Evolutionary conservation across 2,113 vertebrate species (phyloP).

Genomic region (Engystomops pustulosus): DNA sequence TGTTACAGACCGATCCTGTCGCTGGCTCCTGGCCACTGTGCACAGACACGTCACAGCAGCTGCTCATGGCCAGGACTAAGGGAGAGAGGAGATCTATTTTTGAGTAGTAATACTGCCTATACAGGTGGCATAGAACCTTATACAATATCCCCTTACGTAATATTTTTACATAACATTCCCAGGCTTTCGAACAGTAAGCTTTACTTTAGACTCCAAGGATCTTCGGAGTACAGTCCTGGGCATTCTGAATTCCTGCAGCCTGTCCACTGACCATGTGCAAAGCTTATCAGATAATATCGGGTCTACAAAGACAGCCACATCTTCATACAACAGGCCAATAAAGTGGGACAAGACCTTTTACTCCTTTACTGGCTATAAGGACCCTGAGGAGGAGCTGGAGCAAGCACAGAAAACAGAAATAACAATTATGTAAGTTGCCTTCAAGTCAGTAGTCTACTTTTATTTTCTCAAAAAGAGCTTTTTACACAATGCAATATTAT

Average conservation of each 20-base stretch:
- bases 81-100: too few species aligned
- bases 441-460: not conserved
- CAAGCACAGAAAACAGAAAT: slow-evolving; percentile 83
- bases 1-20: too few species aligned
- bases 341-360: slow-evolving; percentile 96
- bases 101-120: too few species aligned
- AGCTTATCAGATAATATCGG: slow-evolving; percentile 63
- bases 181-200: slow-evolving; percentile 91
- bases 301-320: slow-evolving; percentile 63
- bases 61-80: too few species aligned
- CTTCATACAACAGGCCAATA: slow-evolving; percentile 83
- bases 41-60: too few species aligned
- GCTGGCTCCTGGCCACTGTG: too few species aligned
- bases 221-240: slow-evolving; percentile 88
- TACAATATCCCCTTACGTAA: too few species aligned
- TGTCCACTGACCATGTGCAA: slow-evolving; percentile 87
- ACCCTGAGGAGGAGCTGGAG: slow-evolving; percentile 90
- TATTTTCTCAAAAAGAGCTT: too few species aligned
- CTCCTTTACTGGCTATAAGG: slow-evolving; percentile 89
- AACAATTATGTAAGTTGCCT: slow-evolving; percentile 79
- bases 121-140: too few species aligned
- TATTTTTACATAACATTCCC: slow-evolving; percentile 69
- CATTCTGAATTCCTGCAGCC: slow-evolving; percentile 91
- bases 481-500: too few species aligned
- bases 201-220: slow-evolving; percentile 87